Evolutionary conservation across 37 sponge, comb jelly and placozoan species (phyloP), one percentile per base, ranked within the genome.

Genomic region (Chondrilla cf. caribensis): DNA sequence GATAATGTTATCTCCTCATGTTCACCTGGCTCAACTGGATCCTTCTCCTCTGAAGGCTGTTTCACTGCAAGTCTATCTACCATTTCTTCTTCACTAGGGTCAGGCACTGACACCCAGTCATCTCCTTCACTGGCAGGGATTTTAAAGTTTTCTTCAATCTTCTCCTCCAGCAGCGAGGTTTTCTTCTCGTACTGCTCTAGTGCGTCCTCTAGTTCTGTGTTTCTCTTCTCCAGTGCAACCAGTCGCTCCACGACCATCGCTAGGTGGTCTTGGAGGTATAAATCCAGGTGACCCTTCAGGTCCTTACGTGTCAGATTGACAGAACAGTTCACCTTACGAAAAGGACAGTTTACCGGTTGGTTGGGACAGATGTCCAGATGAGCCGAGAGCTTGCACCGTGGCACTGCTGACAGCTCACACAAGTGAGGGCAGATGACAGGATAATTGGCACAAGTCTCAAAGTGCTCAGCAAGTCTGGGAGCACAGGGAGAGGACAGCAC

Each of bases 341-440:
- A 68, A 37, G 70, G 33, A 68, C 70, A 68, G 70, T 19, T n/a
- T n/a, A 68, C 29, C 29, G 70, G 70, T 37, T 68, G 70, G 37
- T 36, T 36, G 70, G 70, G 70, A 35, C 70, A 68, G 35, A 28
- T 28, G 36, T 68, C 70, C 70, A 68, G 37, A 37, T 68, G 70
- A 29, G 33, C 7, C 2, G 70, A 68, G 36, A 68, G 70, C 70
- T 68, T 19, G 37, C 70, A 29, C 35, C 70, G 70, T 3, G 70
- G 70, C 35, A 68, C 2, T 31, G 29, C 21, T 2, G 33, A 9
- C 37, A 68, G 70, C 70, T 68, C 37, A 68, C 70, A 68, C 33
- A 35, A 29, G 70, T 68, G 33, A 35, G 70, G 70, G 7, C 70
- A 68, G 19, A 68, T 37, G 19, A 35, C 37, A 33, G 70, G 70